Conservation (phyloP, 1,140 invertebrate species). For the Philotrypesis tridentata region DNA sequence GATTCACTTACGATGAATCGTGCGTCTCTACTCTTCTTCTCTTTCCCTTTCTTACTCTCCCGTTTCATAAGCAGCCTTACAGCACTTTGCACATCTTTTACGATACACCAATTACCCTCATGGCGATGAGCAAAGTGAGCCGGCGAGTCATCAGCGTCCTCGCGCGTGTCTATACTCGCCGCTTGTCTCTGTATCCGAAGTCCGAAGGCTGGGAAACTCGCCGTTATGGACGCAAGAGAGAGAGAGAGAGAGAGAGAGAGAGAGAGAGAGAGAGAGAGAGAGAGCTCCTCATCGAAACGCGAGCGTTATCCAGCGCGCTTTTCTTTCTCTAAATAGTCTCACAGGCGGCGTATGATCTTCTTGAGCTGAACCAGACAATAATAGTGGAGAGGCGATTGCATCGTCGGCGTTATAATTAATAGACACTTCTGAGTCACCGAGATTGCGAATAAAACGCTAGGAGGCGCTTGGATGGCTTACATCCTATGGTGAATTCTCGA, state of each 20-base stretch:
- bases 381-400: conserved; percentile 49
- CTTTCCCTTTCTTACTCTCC: too few relatives aligned
- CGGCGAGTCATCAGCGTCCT: conserved; percentile 24
- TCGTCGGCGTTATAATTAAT: conserved; percentile 50
- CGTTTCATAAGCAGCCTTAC: conserved; percentile 47
- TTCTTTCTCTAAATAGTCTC: conserved; percentile 20
- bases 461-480: not conserved
- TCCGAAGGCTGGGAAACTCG: conserved; percentile 38
- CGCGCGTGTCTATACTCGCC: not conserved
- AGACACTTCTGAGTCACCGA: conserved; percentile 29
- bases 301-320: conserved; percentile 9
- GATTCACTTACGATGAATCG: conserved; percentile 47
- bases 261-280: not conserved
- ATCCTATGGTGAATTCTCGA: conserved; percentile 34
- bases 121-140: conserved; percentile 28
- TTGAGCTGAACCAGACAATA: conserved; percentile 31
- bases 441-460: conserved; percentile 29
- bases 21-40: not conserved
- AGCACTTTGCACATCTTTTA: conserved; percentile 50
- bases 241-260: not conserved
- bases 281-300: not conserved
- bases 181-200: conserved; percentile 10
- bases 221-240: conserved; percentile 26
- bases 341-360: conserved; percentile 22
- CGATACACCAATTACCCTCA: conserved; percentile 47